Conservation (phyloP, 2,888 invertebrate genomes). For the Elysia crispata region DNA sequence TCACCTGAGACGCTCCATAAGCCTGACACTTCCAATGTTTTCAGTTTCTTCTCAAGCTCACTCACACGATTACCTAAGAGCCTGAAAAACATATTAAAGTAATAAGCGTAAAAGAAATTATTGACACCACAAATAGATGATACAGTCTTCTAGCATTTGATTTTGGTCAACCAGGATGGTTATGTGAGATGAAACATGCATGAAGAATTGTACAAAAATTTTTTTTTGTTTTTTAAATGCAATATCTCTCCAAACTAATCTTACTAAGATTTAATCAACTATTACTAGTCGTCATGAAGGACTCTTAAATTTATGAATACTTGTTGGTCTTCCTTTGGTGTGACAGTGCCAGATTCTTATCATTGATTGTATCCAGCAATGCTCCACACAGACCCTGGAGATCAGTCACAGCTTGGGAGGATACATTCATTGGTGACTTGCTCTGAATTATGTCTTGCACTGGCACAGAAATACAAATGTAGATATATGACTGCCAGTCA, state of each 20-base stretch:
- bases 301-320: constrained; percentile 76
- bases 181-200: too few relatives aligned
- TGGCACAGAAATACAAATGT: constrained; percentile 76
- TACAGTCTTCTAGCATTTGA: too few relatives aligned
- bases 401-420: constrained; percentile 85
- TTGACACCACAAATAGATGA: too few relatives aligned
- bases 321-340: constrained; percentile 92
- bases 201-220: too few relatives aligned
- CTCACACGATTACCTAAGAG: constrained; percentile 88
- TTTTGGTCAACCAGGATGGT: too few relatives aligned
- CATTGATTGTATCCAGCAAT: constrained; percentile 89
- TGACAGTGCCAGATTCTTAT: constrained; percentile 89
- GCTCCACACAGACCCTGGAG: constrained; percentile 87
- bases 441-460: constrained; percentile 87
- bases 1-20: constrained; percentile 74
- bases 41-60: constrained; percentile 88
- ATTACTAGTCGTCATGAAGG: too few relatives aligned
- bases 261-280: too few relatives aligned
- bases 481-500: too few relatives aligned
- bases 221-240: too few relatives aligned
- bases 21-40: constrained; percentile 78
- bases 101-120: too few relatives aligned
- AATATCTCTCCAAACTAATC: too few relatives aligned
- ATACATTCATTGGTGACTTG: constrained; percentile 80
- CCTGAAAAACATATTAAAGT: constrained; percentile 78